phyloP scores from a whole-genome alignment of 2,888 invertebrate species.

The Noctuana brunneofusca region DNA sequence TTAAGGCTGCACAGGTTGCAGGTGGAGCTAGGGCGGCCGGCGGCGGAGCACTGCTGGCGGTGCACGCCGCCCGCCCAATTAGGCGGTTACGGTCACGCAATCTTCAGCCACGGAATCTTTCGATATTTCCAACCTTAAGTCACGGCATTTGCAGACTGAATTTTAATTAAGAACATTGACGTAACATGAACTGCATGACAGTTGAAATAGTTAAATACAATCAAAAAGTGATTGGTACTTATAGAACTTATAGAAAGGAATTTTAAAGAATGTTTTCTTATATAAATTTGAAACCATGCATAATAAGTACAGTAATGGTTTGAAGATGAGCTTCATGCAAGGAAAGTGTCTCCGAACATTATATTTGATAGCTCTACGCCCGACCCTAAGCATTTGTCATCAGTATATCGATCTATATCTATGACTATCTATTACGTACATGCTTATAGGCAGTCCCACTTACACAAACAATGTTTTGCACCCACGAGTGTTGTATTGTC shows the following conservation, averaged over 20 bases:
- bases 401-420: no score
- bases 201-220: no score
- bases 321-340: no score
- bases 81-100: slow-evolving; percentile 49
- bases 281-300: no score
- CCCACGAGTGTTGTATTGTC: slow-evolving; percentile 10
- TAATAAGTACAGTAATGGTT: no score
- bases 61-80: slow-evolving; percentile 42
- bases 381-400: no score
- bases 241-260: no score
- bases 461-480: slow-evolving; percentile 18
- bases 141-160: slow-evolving; percentile 25
- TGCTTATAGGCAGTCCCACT: background rate
- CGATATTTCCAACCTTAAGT: slow-evolving; percentile 27
- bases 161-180: slow-evolving; percentile 31
- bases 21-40: slow-evolving; percentile 43
- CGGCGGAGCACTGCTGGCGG: slow-evolving; percentile 40
- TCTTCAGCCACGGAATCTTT: slow-evolving; percentile 39
- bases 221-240: no score
- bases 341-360: no score
- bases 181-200: slow-evolving; percentile 5
- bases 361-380: no score
- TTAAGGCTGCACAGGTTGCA: slow-evolving; percentile 32
- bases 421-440: background rate
- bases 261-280: no score